Percentiles rank a stretch among this genome's conserved stretches.
Evolutionary conservation across 2,113 vertebrate species (phyloP).

Genomic region (Macrotus californicus): DNA sequence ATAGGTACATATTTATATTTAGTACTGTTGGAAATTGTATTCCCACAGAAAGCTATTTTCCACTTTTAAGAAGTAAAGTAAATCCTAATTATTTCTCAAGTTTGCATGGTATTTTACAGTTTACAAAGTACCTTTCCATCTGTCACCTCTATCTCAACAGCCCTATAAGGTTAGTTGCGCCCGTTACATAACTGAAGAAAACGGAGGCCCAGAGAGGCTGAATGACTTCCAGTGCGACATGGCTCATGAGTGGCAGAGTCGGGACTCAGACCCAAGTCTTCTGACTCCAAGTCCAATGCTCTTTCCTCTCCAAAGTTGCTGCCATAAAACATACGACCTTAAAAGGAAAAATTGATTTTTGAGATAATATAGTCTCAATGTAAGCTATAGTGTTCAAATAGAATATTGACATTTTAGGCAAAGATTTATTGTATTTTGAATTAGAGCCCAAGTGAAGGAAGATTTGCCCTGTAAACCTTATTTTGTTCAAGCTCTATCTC

Average conservation of each 20-base stretch:
- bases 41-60: background rate
- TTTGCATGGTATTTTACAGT: background rate
- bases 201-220: conserved; percentile 41
- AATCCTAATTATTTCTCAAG: background rate
- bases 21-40: background rate
- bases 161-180: background rate
- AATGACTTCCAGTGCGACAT: conserved; percentile 15
- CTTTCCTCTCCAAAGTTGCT: conserved; percentile 58
- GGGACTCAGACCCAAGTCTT: conserved; percentile 51
- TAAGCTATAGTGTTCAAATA: background rate
- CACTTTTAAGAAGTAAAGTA: background rate
- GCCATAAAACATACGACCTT: conserved; percentile 14
- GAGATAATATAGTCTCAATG: background rate
- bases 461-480: background rate
- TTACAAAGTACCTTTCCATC: background rate
- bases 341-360: background rate
- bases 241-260: conserved; percentile 43
- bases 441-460: background rate
- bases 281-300: conserved; percentile 62
- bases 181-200: background rate
- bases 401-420: background rate
- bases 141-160: background rate
- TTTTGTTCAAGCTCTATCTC: background rate
- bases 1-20: background rate
- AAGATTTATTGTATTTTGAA: background rate